phyloP scores from a whole-genome alignment of 2,888 invertebrate genomes.

The Zaprionus bogoriensis region DNA sequence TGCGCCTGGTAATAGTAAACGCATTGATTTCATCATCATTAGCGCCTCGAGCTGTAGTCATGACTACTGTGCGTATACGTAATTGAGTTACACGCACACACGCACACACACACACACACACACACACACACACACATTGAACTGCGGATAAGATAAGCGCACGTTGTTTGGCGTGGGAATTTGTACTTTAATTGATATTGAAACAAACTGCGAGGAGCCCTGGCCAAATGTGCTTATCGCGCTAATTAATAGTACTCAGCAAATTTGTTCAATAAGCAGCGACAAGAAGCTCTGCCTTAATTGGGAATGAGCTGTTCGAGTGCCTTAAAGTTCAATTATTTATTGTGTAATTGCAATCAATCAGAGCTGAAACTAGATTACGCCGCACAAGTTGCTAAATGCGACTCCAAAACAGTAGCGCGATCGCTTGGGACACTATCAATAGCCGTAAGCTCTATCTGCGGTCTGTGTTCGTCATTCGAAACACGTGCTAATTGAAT shows the following conservation, averaged over 20 bases:
- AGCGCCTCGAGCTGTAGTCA: slow-evolving; percentile 20
- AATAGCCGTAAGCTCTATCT: too few species aligned
- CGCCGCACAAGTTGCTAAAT: too few species aligned
- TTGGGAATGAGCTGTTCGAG: not conserved
- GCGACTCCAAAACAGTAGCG: too few species aligned
- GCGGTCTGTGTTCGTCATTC: too few species aligned
- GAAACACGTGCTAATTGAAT: too few species aligned
- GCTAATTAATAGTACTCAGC: slow-evolving; percentile 21
- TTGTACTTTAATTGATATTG: slow-evolving; percentile 1
- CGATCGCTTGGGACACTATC: too few species aligned
- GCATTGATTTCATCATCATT: slow-evolving; percentile 59
- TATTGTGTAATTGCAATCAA: too few species aligned
- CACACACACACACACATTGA: not conserved
- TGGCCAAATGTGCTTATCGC: slow-evolving; percentile 17
- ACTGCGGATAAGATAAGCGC: slow-evolving; percentile 28
- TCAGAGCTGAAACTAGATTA: too few species aligned
- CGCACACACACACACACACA: not conserved
- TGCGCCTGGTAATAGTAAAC: slow-evolving; percentile 16
- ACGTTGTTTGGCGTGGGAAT: slow-evolving; percentile 25
- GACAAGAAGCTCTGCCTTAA: slow-evolving; percentile 2
- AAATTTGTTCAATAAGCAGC: slow-evolving; percentile 14
- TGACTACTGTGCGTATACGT: slow-evolving; percentile 46
- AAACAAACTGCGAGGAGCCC: slow-evolving; percentile 5
- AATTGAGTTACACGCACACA: slow-evolving; percentile 32
- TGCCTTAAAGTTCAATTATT: not conserved